Percentiles rank a stretch among this genome's conserved stretches.
phyloP scores from a whole-genome alignment of 2,113 vertebrate species.

The Martes martes region DNA sequence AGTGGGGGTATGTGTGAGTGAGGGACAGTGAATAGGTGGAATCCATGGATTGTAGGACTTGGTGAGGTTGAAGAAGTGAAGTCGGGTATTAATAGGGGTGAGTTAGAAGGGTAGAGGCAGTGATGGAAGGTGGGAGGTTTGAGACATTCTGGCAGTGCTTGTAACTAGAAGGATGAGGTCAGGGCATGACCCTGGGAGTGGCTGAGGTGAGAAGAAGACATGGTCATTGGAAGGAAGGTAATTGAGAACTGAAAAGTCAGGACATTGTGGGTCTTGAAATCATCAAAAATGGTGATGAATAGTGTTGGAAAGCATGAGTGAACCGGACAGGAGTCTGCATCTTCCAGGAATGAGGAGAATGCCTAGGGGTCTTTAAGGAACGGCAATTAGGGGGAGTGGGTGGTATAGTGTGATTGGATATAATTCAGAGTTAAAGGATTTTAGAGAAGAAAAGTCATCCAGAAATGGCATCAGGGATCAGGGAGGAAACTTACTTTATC shows the following conservation, averaged over 20 bases:
- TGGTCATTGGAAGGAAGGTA: not conserved
- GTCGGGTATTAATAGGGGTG: not conserved
- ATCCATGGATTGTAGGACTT: not conserved
- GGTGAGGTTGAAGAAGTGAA: not conserved
- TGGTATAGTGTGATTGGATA: not conserved
- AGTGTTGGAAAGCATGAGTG: not conserved
- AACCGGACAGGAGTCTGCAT: not conserved
- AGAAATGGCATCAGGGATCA: not conserved
- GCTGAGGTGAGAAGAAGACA: not conserved
- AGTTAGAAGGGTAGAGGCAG: not conserved
- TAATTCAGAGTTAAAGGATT: not conserved
- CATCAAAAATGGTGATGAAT: not conserved
- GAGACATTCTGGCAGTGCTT: not conserved
- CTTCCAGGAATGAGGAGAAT: not conserved
- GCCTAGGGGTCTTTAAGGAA: not conserved
- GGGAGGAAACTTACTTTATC: not conserved
- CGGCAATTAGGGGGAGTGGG: not conserved
- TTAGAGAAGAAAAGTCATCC: not conserved
- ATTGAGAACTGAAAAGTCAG: not conserved
- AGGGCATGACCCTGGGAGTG: not conserved
- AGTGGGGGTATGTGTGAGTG: not conserved
- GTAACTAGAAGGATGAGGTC: not conserved
- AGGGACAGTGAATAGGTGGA: not conserved
- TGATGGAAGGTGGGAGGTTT: not conserved
- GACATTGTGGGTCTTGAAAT: not conserved